Conservation (phyloP, 2,888 invertebrate genomes). For the Microchrysa polita region DNA sequence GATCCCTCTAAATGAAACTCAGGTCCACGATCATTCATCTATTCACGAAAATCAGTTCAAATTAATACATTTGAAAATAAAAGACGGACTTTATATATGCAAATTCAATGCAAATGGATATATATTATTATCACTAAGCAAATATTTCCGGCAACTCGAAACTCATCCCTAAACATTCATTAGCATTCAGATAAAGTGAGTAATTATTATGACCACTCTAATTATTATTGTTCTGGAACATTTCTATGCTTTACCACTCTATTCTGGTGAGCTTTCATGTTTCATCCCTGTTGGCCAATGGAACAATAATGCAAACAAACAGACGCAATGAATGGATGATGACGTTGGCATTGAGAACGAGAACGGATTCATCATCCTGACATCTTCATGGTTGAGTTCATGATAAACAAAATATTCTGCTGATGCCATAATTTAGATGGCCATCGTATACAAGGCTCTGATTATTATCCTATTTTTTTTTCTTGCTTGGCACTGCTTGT, state of each 20-base stretch:
- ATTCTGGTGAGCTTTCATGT: neutral
- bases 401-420: conserved; percentile 12
- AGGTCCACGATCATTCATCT: neutral
- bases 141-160: neutral
- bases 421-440: too few relatives aligned
- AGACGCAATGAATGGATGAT: neutral
- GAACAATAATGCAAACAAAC: neutral
- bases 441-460: too few relatives aligned
- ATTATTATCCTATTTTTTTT: too few relatives aligned
- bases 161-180: neutral
- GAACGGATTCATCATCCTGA: neutral
- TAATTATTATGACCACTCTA: conserved; percentile 3
- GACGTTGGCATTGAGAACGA: neutral
- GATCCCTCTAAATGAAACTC: too few relatives aligned
- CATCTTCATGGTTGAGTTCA: conserved; percentile 20
- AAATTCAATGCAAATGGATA: too few relatives aligned
- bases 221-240: neutral
- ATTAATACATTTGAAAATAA: too few relatives aligned
- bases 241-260: neutral
- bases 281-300: neutral
- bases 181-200: neutral
- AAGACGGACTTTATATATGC: too few relatives aligned
- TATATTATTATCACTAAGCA: too few relatives aligned
- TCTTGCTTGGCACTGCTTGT: too few relatives aligned
- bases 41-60: neutral